Evolutionary conservation across 1,140 invertebrate species (phyloP).

Genomic region (Aphidius gifuensis): DNA sequence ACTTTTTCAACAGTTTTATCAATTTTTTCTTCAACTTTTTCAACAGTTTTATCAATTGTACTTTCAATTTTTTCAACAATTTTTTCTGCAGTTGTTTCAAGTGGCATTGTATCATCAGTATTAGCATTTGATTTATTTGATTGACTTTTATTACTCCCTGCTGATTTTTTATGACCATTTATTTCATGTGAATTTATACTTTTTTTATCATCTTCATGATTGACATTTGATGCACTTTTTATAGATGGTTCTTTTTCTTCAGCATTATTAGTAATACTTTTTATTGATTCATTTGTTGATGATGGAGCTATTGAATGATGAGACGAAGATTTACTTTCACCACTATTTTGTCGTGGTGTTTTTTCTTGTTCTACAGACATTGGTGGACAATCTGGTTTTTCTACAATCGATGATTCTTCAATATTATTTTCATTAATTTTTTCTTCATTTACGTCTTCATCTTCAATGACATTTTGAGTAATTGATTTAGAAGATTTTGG

Average conservation of each 20-base stretch:
- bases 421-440: constrained; percentile 9
- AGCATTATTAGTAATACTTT: constrained; percentile 8
- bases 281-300: constrained; percentile 30
- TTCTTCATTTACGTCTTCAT: constrained; percentile 2
- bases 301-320: constrained; percentile 38
- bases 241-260: constrained; percentile 6
- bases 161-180: constrained; percentile 22
- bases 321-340: constrained; percentile 12
- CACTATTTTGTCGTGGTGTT: constrained; percentile 2
- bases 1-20: constrained; percentile 2
- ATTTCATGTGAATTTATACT: constrained; percentile 5
- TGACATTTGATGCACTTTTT: not conserved
- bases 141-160: constrained; percentile 25
- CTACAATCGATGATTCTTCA: constrained; percentile 7
- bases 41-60: not conserved
- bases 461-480: not conserved
- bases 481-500: constrained; percentile 23
- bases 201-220: constrained; percentile 11
- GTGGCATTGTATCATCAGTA: constrained; percentile 27
- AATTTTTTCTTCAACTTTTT: constrained; percentile 8
- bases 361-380: constrained; percentile 20
- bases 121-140: constrained; percentile 27
- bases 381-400: constrained; percentile 7
- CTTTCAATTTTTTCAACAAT: constrained; percentile 20
- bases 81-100: constrained; percentile 22